These are phyloP conservation scores for Heterodera filipjevi DNA, from an alignment of 2,888 invertebrate species.

Conservation along the genomic window DNA sequence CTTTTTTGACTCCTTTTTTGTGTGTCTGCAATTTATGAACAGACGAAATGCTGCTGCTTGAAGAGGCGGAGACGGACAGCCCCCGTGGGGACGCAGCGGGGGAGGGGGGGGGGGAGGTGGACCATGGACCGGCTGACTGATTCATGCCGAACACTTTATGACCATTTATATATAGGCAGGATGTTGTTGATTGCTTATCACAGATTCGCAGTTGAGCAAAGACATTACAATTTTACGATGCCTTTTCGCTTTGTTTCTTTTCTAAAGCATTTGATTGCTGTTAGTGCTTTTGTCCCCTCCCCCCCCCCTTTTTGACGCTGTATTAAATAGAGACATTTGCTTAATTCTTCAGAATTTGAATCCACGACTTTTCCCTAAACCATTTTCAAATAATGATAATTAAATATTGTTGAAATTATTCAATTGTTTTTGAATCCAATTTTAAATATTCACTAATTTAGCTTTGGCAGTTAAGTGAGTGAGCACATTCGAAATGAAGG, in stretches of 20 bases:
- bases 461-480: not conserved
- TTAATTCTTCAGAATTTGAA: too few relatives aligned
- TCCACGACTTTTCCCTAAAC: too few relatives aligned
- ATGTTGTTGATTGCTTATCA: not conserved
- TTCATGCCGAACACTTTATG: not conserved
- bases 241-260: too few relatives aligned
- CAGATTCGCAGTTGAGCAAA: not conserved
- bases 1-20: not conserved
- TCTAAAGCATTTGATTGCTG: too few relatives aligned
- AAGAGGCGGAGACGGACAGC: not conserved
- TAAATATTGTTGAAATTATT: not conserved
- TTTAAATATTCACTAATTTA: not conserved
- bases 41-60: not conserved
- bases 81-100: too few relatives aligned
- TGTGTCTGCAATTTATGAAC: not conserved
- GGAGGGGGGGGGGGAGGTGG: not conserved
- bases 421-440: not conserved
- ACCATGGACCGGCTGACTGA: too few relatives aligned
- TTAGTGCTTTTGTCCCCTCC: too few relatives aligned
- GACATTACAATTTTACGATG: not conserved
- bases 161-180: not conserved
- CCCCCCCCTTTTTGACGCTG: too few relatives aligned
- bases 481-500: slow-evolving; percentile 33
- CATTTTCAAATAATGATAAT: too few relatives aligned
- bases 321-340: too few relatives aligned